Evolutionary conservation across 2,113 vertebrate genomes (phyloP).

Genomic region (Ardeotis arabs): DNA sequence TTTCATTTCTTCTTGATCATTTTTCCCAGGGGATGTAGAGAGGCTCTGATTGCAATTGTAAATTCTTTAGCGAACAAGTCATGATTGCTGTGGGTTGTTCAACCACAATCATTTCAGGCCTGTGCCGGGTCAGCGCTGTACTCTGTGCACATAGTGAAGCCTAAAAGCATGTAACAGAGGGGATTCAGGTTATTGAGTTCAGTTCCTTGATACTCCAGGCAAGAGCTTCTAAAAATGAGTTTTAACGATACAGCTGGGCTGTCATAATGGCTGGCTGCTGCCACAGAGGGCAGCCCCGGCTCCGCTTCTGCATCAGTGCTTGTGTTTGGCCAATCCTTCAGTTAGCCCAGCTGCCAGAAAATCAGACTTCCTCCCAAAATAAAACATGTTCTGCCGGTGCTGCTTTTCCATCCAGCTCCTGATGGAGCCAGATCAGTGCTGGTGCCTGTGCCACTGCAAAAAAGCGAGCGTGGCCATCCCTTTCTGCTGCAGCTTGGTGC

Average conservation of each 20-base stretch:
- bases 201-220: constrained; percentile 5
- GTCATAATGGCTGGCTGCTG: not conserved
- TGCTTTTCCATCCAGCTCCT: not conserved
- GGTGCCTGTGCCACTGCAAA: not conserved
- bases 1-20: constrained; percentile 30
- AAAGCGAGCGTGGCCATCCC: not conserved
- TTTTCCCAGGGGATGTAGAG: constrained; percentile 16
- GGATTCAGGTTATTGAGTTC: constrained; percentile 24
- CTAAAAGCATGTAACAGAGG: not conserved
- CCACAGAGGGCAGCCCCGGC: not conserved
- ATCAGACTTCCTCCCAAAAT: not conserved
- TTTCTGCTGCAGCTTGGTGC: not conserved
- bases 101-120: not conserved
- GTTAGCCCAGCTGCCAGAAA: not conserved
- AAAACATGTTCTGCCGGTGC: not conserved
- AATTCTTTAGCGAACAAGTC: not conserved
- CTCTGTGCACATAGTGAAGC: not conserved
- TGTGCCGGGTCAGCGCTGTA: not conserved
- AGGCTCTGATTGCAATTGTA: constrained; percentile 26
- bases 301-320: not conserved
- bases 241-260: not conserved
- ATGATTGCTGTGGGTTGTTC: constrained; percentile 31
- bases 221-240: constrained; percentile 8
- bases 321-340: not conserved
- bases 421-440: not conserved